These are phyloP conservation scores for Chaenogobius annularis DNA, from an alignment of 2,113 vertebrate genomes.

Conservation along the genomic window DNA sequence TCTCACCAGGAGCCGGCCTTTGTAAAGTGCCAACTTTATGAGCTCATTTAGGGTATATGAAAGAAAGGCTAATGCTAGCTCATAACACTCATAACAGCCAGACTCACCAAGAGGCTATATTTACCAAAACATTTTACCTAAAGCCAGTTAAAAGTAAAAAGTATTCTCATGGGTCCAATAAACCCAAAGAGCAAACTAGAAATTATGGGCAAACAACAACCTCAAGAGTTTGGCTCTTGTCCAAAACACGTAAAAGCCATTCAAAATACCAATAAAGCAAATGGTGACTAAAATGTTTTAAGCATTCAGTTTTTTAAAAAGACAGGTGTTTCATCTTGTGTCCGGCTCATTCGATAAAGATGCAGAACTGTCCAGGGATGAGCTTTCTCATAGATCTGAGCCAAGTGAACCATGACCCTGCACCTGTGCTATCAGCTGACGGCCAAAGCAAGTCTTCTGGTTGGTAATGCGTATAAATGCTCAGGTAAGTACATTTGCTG, in stretches of 20 bases:
- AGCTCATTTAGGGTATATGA: conserved; percentile 44
- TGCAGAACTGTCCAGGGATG: background rate
- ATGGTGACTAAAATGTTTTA: background rate
- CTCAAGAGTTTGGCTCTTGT: background rate
- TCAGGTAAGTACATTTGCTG: background rate
- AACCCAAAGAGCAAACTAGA: background rate
- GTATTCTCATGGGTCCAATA: background rate
- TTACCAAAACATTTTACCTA: background rate
- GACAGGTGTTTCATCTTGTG: background rate
- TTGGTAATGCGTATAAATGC: background rate
- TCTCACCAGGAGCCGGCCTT: conserved; percentile 29
- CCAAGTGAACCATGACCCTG: background rate
- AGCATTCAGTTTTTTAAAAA: background rate
- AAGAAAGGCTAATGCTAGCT: conserved; percentile 35
- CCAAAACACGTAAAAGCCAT: background rate
- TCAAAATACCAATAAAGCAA: background rate
- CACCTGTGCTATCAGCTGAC: background rate
- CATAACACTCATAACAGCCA: conserved; percentile 30
- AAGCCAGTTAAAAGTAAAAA: background rate
- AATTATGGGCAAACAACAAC: background rate
- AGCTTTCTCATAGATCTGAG: background rate
- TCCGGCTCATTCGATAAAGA: background rate
- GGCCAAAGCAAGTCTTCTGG: background rate
- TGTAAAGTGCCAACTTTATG: conserved; percentile 60
- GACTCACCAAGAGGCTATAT: background rate